These are phyloP conservation scores for Tachystola acroxantha DNA, from an alignment of 2,888 invertebrate species.

Conservation along the genomic window DNA sequence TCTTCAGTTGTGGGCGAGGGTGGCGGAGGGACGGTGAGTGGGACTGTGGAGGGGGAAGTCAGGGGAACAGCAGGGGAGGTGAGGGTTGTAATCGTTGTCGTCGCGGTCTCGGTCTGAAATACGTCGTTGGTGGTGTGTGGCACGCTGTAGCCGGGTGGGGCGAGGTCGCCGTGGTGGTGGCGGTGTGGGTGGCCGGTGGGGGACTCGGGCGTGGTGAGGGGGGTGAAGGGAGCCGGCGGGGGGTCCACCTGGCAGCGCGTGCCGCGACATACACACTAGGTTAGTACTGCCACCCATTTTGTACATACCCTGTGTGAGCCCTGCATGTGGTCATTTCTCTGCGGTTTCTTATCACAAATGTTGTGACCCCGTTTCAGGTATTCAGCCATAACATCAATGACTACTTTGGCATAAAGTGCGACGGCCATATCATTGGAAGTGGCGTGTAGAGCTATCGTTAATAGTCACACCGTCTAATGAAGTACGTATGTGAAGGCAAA, in stretches of 20 bases:
- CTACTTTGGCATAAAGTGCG: no score
- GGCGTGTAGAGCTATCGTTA: no score
- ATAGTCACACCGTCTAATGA: no score
- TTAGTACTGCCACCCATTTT: constrained; percentile 62
- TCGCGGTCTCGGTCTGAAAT: constrained; percentile 64
- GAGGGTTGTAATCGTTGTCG: constrained; percentile 23
- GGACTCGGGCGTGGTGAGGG: constrained; percentile 62
- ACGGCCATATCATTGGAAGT: no score
- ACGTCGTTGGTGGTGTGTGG: constrained; percentile 66
- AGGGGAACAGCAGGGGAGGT: constrained; percentile 9
- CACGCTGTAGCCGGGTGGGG: constrained; percentile 27
- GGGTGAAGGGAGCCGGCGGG: constrained; percentile 25
- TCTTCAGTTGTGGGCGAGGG: constrained; percentile 39
- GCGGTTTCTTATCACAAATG: constrained; percentile 15
- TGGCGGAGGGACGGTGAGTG: constrained; percentile 23
- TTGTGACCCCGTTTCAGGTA: no score
- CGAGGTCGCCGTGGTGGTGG: constrained; percentile 70
- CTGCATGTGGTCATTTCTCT: constrained; percentile 60
- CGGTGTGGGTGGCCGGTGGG: constrained; percentile 61
- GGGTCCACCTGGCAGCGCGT: constrained; percentile 55
- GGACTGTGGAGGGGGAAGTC: constrained; percentile 11
- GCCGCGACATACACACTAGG: constrained; percentile 62
- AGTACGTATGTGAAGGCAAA: no score
- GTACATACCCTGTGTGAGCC: constrained; percentile 26
- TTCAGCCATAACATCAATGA: no score